Base-by-base conservation (phyloP, 2,888 invertebrate species). In the Tryphoninae sp. region DNA sequence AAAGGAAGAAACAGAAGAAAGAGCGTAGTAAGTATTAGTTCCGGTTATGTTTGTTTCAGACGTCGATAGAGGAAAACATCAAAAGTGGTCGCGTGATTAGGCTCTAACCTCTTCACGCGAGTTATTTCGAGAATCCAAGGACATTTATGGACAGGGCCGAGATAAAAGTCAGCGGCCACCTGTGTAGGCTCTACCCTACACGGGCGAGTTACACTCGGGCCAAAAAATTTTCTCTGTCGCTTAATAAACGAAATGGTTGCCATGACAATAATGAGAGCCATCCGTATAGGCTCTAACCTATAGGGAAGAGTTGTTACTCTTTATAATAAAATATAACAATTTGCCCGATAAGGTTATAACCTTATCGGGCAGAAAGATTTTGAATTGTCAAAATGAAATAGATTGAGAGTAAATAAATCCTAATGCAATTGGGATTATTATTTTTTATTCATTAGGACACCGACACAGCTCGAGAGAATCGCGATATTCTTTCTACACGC, bases 51-150 rank as follows among this genome's bases (percentile, higher is more conserved):
- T 19, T 19, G 1, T 19, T 19, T 19, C 19, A 19, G 19, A 19
- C 19, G 19, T 1, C 19, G 19, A 19, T 1, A 19, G 19, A 19
- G 19, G 19, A 53, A 49, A 65, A 65, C 22, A 23, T n/a, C 1
- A 13, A 51, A 0, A 13, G 51, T 22, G 51, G 65, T 65, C 51
- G 49, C 26, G 65, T 51, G 65, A 26, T 26, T 49, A 49, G 51
- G 65, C 49, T 23, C 23, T 67, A 67, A 51, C 16, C 67, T 51
- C 8, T 23, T 65, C 65, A 49, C 49, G 65, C 11, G 23, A 49
- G 49, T 49, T 67, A n/a, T 49, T 49, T 51, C 65, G 51, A 26
- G n/a, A 13, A 49, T 26, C 49, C 23, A 67, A 9, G 51, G 67
- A n/a, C 67, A 67, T 13, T 16, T 53, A 51, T 51, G 33, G 1